phyloP scores from a whole-genome alignment of 2,888 invertebrate genomes.

The Cheilosia impressa region DNA sequence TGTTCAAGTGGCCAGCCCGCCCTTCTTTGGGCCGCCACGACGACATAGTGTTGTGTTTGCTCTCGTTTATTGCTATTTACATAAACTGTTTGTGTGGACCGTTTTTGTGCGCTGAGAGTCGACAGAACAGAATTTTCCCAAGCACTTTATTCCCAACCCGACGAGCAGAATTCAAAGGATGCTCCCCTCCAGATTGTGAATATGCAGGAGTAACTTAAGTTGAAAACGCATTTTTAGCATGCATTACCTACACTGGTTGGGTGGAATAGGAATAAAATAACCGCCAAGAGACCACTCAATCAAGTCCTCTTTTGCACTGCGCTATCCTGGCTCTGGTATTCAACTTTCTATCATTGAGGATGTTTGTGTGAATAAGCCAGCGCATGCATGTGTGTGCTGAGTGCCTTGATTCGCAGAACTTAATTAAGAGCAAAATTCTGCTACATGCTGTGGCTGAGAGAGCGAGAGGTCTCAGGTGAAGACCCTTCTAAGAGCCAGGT shows the following conservation, averaged over 20 bases:
- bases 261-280: not conserved
- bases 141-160: slow-evolving; percentile 29
- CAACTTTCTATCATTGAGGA: slow-evolving; percentile 9
- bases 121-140: slow-evolving; percentile 15
- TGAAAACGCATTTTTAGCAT: slow-evolving; percentile 69
- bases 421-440: slow-evolving; percentile 71
- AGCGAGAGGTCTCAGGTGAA: slow-evolving; percentile 46
- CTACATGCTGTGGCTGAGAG: slow-evolving; percentile 20
- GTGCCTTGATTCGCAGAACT: slow-evolving; percentile 65
- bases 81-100: slow-evolving; percentile 64
- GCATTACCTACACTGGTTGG: slow-evolving; percentile 46
- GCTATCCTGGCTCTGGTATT: slow-evolving; percentile 41
- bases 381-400: slow-evolving; percentile 11
- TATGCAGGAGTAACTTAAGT: slow-evolving; percentile 68
- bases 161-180: slow-evolving; percentile 59
- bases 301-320: slow-evolving; percentile 37
- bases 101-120: slow-evolving; percentile 1
- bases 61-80: slow-evolving; percentile 71
- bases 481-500: slow-evolving; percentile 51
- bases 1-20: not conserved
- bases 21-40: slow-evolving; percentile 16
- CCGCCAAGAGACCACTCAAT: slow-evolving; percentile 67
- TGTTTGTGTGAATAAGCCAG: not conserved
- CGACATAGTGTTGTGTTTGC: slow-evolving; percentile 28
- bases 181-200: slow-evolving; percentile 34